Conservation (phyloP, 2,113 vertebrate species). For the Mormoops blainvillei region DNA sequence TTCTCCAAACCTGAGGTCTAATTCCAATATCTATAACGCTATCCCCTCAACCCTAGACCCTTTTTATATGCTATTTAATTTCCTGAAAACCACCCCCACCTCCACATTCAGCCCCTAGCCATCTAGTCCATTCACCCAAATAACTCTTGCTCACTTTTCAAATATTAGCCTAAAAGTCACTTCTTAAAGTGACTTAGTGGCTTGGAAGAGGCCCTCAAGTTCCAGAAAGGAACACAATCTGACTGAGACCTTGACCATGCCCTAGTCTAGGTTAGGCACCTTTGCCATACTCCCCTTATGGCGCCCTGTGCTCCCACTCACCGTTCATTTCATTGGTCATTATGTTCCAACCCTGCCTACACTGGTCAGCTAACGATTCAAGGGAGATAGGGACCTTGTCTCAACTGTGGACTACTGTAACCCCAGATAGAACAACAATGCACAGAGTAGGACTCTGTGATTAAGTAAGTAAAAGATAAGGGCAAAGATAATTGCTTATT, state of each 20-base stretch:
- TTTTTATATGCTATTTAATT: background rate
- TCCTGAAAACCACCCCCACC: background rate
- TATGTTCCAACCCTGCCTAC: background rate
- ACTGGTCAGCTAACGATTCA: background rate
- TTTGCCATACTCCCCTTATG: fast-evolving
- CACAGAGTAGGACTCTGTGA: background rate
- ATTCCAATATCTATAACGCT: background rate
- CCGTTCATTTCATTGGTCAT: background rate
- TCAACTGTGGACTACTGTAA: background rate
- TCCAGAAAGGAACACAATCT: background rate
- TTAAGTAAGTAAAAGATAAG: background rate
- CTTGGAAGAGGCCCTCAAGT: background rate
- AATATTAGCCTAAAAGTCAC: background rate
- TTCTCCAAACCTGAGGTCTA: background rate
- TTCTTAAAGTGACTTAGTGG: background rate
- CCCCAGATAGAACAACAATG: background rate
- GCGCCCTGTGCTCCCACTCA: background rate
- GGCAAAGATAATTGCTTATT: background rate
- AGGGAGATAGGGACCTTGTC: background rate
- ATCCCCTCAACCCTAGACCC: background rate
- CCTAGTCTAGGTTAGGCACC: background rate
- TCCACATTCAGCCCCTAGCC: background rate
- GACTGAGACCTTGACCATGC: background rate
- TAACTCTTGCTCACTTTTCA: background rate
- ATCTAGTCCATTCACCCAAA: background rate